phyloP scores from a whole-genome alignment of 2,888 invertebrate species.

The Drosophila lutescens region DNA sequence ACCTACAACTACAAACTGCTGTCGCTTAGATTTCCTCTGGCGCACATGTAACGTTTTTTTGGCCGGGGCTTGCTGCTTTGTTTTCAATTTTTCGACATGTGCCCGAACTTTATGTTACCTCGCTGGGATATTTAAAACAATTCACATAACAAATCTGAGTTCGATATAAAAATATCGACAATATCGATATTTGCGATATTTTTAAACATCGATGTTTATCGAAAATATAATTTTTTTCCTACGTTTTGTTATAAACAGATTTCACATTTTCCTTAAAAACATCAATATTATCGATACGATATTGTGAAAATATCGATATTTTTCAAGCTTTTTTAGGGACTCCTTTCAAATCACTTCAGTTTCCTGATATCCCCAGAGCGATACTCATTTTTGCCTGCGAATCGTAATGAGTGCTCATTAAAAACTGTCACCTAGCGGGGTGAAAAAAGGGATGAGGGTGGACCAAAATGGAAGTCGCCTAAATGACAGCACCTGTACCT shows the following conservation, averaged over 20 bases:
- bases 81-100: not conserved
- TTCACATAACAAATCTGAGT: no score
- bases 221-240: no score
- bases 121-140: no score
- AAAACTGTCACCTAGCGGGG: constrained; percentile 45
- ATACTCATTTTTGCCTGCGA: not conserved
- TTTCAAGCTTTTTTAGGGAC: no score
- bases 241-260: no score
- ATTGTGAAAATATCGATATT: no score
- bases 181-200: no score
- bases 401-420: constrained; percentile 65
- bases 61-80: constrained; percentile 36
- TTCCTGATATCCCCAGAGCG: not conserved
- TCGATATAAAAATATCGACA: no score
- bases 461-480: not conserved
- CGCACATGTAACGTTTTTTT: constrained; percentile 58
- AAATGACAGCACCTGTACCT: constrained; percentile 12
- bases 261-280: no score
- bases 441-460: constrained; percentile 17
- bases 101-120: not conserved
- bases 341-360: no score
- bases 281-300: no score
- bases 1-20: constrained; percentile 28
- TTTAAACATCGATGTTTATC: no score
- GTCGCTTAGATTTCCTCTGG: constrained; percentile 16